phyloP scores from a whole-genome alignment of 2,797 vertebrate species.

The Liasis olivaceus region DNA sequence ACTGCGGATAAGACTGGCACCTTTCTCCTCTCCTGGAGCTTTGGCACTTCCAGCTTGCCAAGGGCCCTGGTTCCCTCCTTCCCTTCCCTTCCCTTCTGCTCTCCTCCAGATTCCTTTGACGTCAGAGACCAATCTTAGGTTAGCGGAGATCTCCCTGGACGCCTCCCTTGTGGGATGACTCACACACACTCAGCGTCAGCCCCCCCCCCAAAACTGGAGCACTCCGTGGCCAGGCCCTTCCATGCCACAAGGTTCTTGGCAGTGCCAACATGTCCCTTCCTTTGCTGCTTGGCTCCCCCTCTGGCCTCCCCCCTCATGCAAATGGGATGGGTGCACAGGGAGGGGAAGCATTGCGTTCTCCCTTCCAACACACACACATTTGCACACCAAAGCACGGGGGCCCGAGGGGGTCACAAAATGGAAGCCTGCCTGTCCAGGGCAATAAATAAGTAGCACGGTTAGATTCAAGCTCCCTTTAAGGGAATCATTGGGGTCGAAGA shows the following conservation, averaged over 20 bases:
- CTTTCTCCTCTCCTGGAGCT: fast-evolving
- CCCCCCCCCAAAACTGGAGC: constrained; percentile 20
- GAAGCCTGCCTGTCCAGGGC: not conserved
- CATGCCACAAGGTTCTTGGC: not conserved
- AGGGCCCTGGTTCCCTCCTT: no score
- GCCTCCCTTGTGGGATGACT: constrained; percentile 39
- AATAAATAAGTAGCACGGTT: not conserved
- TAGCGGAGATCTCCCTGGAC: constrained; percentile 10
- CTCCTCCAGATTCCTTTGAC: constrained; percentile 54
- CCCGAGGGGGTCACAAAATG: not conserved
- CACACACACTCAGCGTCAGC: constrained; percentile 24
- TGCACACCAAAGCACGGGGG: not conserved
- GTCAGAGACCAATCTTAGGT: constrained; percentile 36
- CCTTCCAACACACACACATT: not conserved
- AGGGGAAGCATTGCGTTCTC: not conserved
- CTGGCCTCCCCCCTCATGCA: not conserved
- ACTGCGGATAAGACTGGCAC: fast-evolving
- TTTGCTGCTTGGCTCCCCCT: not conserved
- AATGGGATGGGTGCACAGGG: not conserved
- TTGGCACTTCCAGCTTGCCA: not conserved
- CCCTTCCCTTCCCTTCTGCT: no score
- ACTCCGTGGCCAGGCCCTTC: not conserved
- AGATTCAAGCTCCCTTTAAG: not conserved
- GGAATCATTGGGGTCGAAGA: no score
- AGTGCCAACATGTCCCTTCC: fast-evolving